These are phyloP conservation scores for Carposina sasakii DNA, from an alignment of 1,140 invertebrate genomes.

Conservation along the genomic window DNA sequence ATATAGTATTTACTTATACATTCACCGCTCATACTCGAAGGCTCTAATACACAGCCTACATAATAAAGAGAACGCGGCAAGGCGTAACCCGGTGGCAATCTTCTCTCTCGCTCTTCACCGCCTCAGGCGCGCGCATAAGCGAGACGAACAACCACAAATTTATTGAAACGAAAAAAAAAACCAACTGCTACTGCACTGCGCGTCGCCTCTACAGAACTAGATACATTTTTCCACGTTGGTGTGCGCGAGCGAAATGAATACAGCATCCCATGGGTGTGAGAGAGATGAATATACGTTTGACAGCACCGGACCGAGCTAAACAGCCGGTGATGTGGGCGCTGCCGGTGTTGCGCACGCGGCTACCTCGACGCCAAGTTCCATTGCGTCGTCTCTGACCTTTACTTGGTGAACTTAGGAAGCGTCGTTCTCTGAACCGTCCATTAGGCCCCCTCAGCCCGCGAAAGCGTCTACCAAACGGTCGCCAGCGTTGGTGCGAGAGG, in stretches of 20 bases:
- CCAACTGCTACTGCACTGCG: slow-evolving; percentile 63
- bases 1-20: slow-evolving; percentile 68
- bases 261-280: slow-evolving; percentile 24
- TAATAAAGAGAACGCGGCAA: slow-evolving; percentile 67
- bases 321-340: slow-evolving; percentile 65
- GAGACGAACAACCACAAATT: slow-evolving; percentile 70
- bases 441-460: slow-evolving; percentile 54
- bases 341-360: slow-evolving; percentile 69
- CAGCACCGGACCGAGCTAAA: slow-evolving; percentile 44
- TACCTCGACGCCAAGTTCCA: slow-evolving; percentile 58
- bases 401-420: slow-evolving; percentile 69
- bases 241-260: slow-evolving; percentile 38
- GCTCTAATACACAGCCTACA: slow-evolving; percentile 66
- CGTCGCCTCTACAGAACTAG: slow-evolving; percentile 69
- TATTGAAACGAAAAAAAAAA: slow-evolving; percentile 70
- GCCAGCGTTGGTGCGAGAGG: slow-evolving; percentile 54
- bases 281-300: slow-evolving; percentile 38
- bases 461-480: slow-evolving; percentile 44
- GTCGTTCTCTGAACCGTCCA: slow-evolving; percentile 62
- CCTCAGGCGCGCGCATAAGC: slow-evolving; percentile 60
- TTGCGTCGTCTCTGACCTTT: slow-evolving; percentile 67
- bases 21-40: slow-evolving; percentile 60
- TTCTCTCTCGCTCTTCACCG: slow-evolving; percentile 59
- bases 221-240: slow-evolving; percentile 68
- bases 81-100: slow-evolving; percentile 70